Evolutionary conservation across 1,140 invertebrate species (phyloP), one percentile per base, ranked within the genome.

Genomic region (Drosophila azteca): DNA sequence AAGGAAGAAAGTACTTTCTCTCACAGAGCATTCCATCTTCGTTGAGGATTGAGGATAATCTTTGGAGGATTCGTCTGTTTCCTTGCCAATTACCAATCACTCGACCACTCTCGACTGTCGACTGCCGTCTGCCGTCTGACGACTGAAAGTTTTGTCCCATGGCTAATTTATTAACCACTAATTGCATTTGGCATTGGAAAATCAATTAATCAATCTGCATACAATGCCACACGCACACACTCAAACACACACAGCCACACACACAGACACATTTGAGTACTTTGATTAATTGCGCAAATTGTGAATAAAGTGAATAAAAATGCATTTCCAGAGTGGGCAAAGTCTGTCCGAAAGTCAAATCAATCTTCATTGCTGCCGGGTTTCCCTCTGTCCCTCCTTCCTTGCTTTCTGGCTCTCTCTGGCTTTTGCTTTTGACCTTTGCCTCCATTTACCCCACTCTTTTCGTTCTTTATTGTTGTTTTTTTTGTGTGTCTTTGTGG

Each of bases 101-200:
- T 49, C 8, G n/a, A 11, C 22, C 41, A 43, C n/a, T 74, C 17
- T 20, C 17, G n/a, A n/a, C n/a, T n/a, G n/a, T 20, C 43, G 41
- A 51, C 41, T 59, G 48, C 26, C 13, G 26, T 57, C 57, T 31
- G 31, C 3, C 43, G 41, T 46, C 41, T 62, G 48, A 26, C 11
- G 22, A 64, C 51, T 26, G 43, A 51, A 65, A 78, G 64, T 57
- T 73, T 63, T 73, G 39, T 35, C 13, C 35, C 35, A 39, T 13
- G 67, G 62, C 72, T 57, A 70, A 84, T 84, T 84, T 64, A 85
- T 84, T 80, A 80, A 80, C 63, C 79, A 65, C 66, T 77, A 84
- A 85, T 85, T 84, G 81, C 81, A 64, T 69, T 85, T 80, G 77
- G 61, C 81, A 74, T 55, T 77, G 66, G 11, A 57, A 72, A 65